Percentiles rank a stretch among this genome's conserved stretches.
Evolutionary conservation across 2,888 invertebrate species (phyloP).

Genomic region (Nowickia ferox): DNA sequence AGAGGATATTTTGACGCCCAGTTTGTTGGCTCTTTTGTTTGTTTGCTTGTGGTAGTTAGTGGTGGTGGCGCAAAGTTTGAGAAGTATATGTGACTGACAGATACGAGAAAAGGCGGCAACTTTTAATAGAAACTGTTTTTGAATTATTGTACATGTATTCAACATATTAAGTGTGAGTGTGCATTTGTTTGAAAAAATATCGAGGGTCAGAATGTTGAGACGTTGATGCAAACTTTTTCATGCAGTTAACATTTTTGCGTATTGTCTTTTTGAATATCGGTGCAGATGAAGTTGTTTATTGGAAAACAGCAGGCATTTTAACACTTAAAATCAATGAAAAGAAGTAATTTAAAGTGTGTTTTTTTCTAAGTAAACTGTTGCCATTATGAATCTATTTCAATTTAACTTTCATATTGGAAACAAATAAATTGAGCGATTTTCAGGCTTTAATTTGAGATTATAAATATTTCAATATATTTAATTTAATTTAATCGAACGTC

Average conservation of each 20-base stretch:
- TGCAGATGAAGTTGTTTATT: conserved; percentile 47
- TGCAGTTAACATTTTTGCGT: not conserved
- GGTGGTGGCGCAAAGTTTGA: conserved; percentile 67
- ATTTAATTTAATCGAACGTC: too few relatives aligned
- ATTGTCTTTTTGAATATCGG: conserved; percentile 14
- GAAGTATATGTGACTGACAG: conserved; percentile 77
- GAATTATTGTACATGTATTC: conserved; percentile 78
- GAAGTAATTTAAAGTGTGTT: conserved; percentile 22
- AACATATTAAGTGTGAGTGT: conserved; percentile 18
- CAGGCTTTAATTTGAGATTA: not conserved
- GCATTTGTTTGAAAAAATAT: not conserved
- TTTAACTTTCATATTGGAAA: too few relatives aligned
- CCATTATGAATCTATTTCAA: not conserved
- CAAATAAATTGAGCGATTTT: not conserved
- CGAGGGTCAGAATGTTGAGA: conserved; percentile 49
- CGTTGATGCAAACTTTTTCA: conserved; percentile 41
- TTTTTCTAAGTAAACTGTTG: not conserved
- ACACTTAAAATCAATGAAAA: conserved; percentile 53
- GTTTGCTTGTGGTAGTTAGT: conserved; percentile 14
- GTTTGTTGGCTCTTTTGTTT: conserved; percentile 37
- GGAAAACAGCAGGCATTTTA: conserved; percentile 63
- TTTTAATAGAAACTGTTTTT: conserved; percentile 79
- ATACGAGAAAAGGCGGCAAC: conserved; percentile 81
- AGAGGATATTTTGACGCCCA: conserved; percentile 57
- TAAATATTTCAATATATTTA: too few relatives aligned